Base-by-base conservation (phyloP, 2,888 invertebrate species). In the Stenotaenia linearis region DNA sequence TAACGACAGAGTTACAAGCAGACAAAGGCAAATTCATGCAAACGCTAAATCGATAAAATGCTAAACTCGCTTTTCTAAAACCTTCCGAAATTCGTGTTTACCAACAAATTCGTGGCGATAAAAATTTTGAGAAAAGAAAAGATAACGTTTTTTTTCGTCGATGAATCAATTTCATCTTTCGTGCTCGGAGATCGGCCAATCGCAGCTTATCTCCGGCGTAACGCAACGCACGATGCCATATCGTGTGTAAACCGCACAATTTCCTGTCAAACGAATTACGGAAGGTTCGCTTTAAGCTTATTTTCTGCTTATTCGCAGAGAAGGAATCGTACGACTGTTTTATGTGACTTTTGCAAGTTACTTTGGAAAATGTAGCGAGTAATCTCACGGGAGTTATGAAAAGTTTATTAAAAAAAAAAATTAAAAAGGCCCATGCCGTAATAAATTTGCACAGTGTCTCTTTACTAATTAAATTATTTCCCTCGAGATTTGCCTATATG, bases 381-480 rank as follows among this genome's bases (percentile, higher is more conserved):
- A 69, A 69, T 69, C 69, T 69, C 69, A 10, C 23, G 69, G 25
- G 69, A 69, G 25, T 25, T 69, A 69, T 69, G 69, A 69, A 69
- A 69, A 69, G 28, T 69, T 69, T 69, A 69, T 69, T 69, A 69
- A 69, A 69, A 69, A 69, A 69, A 69, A 69, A 25, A 69, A 69
- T 25, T 69, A 50, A 50, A 50, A 0, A 50, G 69, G 69, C 25
- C 25, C 25, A 69, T 69, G 69, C 15, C 25, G 69, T 69, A 69
- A 69, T 69, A 69, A 69, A 69, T 69, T 69, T 69, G 25, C 12
- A 12, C 69, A 69, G 69, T 69, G 23, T 69, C 69, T 69, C 69
- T 69, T 69, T 69, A 69, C 69, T 69, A 69, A 69, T 69, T 69
- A 69, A 69, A 69, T 69, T 69, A 69, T 69, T 69, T 69, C 69